These are phyloP conservation scores for Neosilurus mollespiculum DNA, from an alignment of 2,797 vertebrate species.

Conservation along the genomic window DNA sequence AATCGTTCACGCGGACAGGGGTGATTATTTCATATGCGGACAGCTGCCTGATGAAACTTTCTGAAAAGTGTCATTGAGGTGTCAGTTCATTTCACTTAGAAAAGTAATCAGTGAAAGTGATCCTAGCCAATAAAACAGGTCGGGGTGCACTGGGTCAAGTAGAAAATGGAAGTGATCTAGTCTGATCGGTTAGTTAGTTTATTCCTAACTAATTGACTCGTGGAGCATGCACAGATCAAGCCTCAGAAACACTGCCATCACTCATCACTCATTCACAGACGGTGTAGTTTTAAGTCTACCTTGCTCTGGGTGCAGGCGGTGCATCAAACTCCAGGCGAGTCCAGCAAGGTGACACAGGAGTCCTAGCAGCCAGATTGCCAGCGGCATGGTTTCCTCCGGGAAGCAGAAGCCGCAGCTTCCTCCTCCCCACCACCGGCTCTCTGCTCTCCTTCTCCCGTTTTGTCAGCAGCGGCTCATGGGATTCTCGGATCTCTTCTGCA, in stretches of 20 bases:
- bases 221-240: neutral
- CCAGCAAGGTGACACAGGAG: slow-evolving; percentile 85
- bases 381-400: slow-evolving; percentile 78
- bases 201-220: neutral
- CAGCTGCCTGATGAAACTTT: slow-evolving; percentile 83
- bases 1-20: slow-evolving; percentile 87
- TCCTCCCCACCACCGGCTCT: slow-evolving; percentile 62
- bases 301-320: slow-evolving; percentile 87
- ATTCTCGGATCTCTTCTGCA: slow-evolving; percentile 70
- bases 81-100: neutral
- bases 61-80: slow-evolving; percentile 65
- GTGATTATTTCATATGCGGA: slow-evolving; percentile 91
- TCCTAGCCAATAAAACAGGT: too few relatives aligned
- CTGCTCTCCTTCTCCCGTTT: slow-evolving; percentile 66
- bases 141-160: neutral
- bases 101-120: too few relatives aligned
- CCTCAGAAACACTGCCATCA: neutral
- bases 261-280: neutral
- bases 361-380: slow-evolving; percentile 79
- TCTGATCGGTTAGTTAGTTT: too few relatives aligned
- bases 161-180: neutral
- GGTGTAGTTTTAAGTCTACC: slow-evolving; percentile 69
- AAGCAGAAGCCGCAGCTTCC: slow-evolving; percentile 42
- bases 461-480: slow-evolving; percentile 79
- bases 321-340: slow-evolving; percentile 72